Base-by-base conservation (phyloP, 1,140 invertebrate genomes). In the Neodiprion virginianus region DNA sequence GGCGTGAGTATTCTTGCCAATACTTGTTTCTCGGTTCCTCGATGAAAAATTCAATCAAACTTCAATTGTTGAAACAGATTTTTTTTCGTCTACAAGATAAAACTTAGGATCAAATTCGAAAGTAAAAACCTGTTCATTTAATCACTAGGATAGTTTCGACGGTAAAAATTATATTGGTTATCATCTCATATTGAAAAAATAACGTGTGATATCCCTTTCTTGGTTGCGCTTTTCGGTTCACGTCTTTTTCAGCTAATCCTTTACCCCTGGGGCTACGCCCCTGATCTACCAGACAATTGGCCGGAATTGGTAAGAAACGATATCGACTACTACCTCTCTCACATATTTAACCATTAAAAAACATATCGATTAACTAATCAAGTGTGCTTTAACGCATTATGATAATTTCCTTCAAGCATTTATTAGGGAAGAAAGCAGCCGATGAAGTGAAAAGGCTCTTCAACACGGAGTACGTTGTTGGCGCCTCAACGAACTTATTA, bases 201-300 rank as follows among this genome's bases (percentile, higher is more conserved):
- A 69, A 68, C 5, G 47, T 67, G 17, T 1, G 11, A 17, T 8
- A 70, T 69, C 70, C 61, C 17, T 21, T 21, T 21, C 17, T 21
- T 1, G 0, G 28, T 40, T 40, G 5, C 28, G 28, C 28, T 40
- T 40, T 3, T 40, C 28, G 5, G 5, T 40, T 5, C 28, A 40
- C 1, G 28, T 74, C 40, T 12, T 61, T 61, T 61, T 3, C 88
- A 91, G 74, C 88, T 89, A 72, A 87, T 92, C 47, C 89, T 92
- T 66, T 91, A 91, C 77, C 91, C 91, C 0, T 92, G 89, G 88
- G 91, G 90, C n/a, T 92, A 90, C 76, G 89, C 87, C 1, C 88
- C 82, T 67, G 84, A 84, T 7, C 73, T 88, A 9, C 87, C 87
- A 8, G 83, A 83, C 49, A 72, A 79, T 9, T 87, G 86, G 85